Evolutionary conservation across 2,888 invertebrate species (phyloP).

Genomic region (Phlogophora meticulosa): DNA sequence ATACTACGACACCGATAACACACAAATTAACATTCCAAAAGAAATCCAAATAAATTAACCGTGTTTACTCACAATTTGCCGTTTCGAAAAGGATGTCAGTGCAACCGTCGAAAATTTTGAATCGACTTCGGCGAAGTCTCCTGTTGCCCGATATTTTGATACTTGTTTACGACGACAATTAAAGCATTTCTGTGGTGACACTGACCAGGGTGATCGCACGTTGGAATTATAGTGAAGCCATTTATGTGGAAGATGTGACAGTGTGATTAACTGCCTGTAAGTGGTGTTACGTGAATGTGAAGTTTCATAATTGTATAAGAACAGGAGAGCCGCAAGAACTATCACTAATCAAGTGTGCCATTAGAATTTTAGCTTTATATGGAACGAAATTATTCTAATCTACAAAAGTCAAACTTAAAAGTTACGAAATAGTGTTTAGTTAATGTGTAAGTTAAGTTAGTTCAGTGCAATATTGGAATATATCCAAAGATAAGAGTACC

Average conservation of each 20-base stretch:
- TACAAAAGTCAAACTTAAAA: constrained; percentile 77
- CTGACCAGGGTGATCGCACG: constrained; percentile 44
- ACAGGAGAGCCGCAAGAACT: constrained; percentile 58
- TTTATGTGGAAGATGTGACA: constrained; percentile 80
- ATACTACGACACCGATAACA: constrained; percentile 64
- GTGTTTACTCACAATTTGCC: constrained; percentile 55
- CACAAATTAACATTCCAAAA: constrained; percentile 34
- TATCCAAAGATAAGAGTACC: constrained; percentile 82
- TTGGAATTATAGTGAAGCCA: constrained; percentile 62
- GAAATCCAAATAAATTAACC: constrained; percentile 34
- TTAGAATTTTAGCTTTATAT: constrained; percentile 82
- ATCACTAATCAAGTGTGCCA: constrained; percentile 80
- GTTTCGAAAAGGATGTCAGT: constrained; percentile 84
- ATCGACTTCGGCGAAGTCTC: constrained; percentile 83
- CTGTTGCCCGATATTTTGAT: constrained; percentile 86
- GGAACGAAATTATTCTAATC: constrained; percentile 80
- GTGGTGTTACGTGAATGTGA: constrained; percentile 72
- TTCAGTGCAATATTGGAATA: constrained; percentile 84
- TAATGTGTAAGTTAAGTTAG: constrained; percentile 68
- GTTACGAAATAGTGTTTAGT: constrained; percentile 72
- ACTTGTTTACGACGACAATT: constrained; percentile 88
- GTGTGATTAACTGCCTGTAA: constrained; percentile 68
- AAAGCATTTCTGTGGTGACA: constrained; percentile 66
- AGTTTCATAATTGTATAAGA: constrained; percentile 72
- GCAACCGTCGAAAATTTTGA: constrained; percentile 86